Evolutionary conservation across 64 coral and sea anemone genomes (phyloP), one percentile per base, ranked within the genome.

Genomic region (Montipora sp.): DNA sequence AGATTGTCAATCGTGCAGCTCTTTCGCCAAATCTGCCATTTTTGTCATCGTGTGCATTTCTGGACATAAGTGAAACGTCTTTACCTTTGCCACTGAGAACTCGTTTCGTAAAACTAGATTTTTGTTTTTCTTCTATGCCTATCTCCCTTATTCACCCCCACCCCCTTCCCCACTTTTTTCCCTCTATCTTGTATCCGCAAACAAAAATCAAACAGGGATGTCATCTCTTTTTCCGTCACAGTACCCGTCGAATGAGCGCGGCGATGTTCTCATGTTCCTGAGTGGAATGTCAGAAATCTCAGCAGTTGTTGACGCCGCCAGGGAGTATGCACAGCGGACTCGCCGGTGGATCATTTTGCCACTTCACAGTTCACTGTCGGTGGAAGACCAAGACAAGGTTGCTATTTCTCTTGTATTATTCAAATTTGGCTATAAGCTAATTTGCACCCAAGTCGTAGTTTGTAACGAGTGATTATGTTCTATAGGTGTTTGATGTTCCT

Each of bases 351-450:
- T 99, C 72, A 80, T 94, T 51, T 81, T 99, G 19, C 94, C 98
- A 70, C 89, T 99, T 66, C 98, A 99, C 68, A 99, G 98, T 87
- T 96, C 98, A 8, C 85, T 99, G 51, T 99, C 98, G 16, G 95
- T 99, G 58, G 98, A 99, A 43, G 98, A 99, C 51, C 98, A 99
- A 67, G 98, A 99, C 79, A 99, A 99, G 94, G 94, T 99, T 44
- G 23, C 5, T 71, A 7, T 5, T 21, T 20, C 68, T 71, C 68
- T 20, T 20, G 18, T 19, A 71, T 71, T 0, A 11, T 71, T 71
- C 5, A 3, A 4, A 19, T 23, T 3, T 63, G 14, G 11, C 0
- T 3, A 12, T 63, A 15, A 12, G 3, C 60, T 63, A 63, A 3
- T 63, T 63, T 12, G 11, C 53, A 57, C 53, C 53, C 2, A 36